Conservation (phyloP, 2,113 vertebrate genomes). For the Burhinus bistriatus region DNA sequence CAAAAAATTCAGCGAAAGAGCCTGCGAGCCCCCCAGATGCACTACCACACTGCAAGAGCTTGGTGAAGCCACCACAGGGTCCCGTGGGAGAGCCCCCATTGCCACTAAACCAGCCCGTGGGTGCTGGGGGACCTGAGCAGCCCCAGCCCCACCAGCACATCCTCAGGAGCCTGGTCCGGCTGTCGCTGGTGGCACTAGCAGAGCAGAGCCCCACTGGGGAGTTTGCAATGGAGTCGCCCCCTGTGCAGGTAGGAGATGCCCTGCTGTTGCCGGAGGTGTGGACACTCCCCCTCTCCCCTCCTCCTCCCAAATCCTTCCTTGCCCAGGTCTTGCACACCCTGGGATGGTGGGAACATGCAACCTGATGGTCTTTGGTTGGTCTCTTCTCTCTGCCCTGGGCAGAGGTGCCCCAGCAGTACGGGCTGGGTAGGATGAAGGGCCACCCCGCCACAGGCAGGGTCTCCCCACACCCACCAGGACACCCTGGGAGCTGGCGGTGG, state of each 20-base stretch:
- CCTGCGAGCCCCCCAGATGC: neutral
- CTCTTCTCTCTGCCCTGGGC: neutral
- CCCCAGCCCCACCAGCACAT: conserved; percentile 76
- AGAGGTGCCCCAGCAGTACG: neutral
- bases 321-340: neutral
- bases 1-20: conserved; percentile 30
- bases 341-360: neutral
- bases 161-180: conserved; percentile 86
- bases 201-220: conserved; percentile 83
- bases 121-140: conserved; percentile 54
- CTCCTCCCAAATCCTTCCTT: neutral
- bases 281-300: too few relatives aligned
- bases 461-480: neutral
- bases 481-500: neutral
- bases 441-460: rapidly evolving
- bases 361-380: neutral
- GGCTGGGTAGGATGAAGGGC: neutral
- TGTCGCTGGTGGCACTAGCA: conserved; percentile 91
- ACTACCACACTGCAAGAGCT: conserved; percentile 48
- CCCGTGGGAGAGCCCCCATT: neutral
- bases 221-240: conserved; percentile 84
- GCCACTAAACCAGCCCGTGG: neutral
- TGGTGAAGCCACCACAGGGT: conserved; percentile 24
- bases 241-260: conserved; percentile 85
- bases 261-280: rapidly evolving